Conservation (phyloP, 2,888 invertebrate species). For the Drosophila lacicola region DNA sequence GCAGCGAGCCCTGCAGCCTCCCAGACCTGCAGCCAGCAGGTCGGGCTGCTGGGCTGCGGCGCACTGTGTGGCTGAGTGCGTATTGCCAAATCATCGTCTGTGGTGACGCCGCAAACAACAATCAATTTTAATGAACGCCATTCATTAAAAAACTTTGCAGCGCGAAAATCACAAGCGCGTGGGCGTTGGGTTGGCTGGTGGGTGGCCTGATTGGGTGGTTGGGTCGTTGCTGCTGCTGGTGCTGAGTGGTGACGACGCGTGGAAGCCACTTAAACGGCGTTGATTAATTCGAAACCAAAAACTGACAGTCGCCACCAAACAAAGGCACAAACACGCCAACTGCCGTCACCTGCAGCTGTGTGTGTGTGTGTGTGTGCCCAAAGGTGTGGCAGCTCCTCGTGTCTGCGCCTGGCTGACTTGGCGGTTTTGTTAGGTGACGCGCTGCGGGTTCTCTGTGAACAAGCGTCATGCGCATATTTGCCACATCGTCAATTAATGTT, state of each 20-base stretch:
- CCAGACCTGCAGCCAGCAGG: not conserved
- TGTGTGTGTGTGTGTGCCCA: slow-evolving; percentile 13
- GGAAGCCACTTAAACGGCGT: slow-evolving; percentile 72
- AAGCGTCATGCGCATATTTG: slow-evolving; percentile 54
- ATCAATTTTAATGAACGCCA: slow-evolving; percentile 80
- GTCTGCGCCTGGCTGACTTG: slow-evolving; percentile 52
- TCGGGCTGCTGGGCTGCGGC: no score
- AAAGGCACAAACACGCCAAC: slow-evolving; percentile 54
- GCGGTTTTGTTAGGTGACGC: slow-evolving; percentile 49
- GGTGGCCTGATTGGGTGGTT: slow-evolving; percentile 1
- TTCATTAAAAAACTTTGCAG: slow-evolving; percentile 75
- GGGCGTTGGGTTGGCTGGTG: not conserved
- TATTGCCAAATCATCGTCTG: slow-evolving; percentile 70
- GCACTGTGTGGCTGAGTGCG: slow-evolving; percentile 22
- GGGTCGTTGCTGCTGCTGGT: slow-evolving; percentile 3
- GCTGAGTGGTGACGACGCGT: slow-evolving; percentile 49
- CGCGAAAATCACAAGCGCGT: slow-evolving; percentile 54
- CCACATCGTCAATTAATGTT: slow-evolving; percentile 67
- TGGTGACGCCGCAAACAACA: slow-evolving; percentile 69
- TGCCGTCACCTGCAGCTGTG: slow-evolving; percentile 53
- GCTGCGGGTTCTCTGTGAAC: slow-evolving; percentile 40
- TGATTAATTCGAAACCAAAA: slow-evolving; percentile 80
- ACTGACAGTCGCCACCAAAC: slow-evolving; percentile 71
- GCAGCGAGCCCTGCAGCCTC: slow-evolving; percentile 8
- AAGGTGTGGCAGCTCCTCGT: slow-evolving; percentile 52